These are phyloP conservation scores for Sphaeridia pumilis DNA, from an alignment of 2,888 invertebrate species.

Conservation along the genomic window DNA sequence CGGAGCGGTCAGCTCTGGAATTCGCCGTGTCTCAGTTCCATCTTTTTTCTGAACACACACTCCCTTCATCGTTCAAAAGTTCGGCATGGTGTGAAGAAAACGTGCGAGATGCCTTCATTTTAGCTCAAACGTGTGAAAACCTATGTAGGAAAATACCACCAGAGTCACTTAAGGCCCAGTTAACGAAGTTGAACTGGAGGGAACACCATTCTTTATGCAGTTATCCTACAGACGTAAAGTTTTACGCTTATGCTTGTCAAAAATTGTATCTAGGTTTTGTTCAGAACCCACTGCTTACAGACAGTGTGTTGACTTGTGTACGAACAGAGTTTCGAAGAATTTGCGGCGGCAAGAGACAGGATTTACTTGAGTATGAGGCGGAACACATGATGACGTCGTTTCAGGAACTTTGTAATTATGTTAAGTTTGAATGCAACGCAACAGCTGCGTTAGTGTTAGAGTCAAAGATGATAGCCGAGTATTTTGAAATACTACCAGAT, in stretches of 20 bases:
- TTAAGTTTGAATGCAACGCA: constrained; percentile 11
- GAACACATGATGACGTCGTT: too few species aligned
- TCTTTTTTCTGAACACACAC: constrained; percentile 10
- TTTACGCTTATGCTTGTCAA: constrained; percentile 43
- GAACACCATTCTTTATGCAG: constrained; percentile 35
- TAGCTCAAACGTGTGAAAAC: constrained; percentile 12
- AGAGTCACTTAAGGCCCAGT: constrained; percentile 42
- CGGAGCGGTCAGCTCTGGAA: too few species aligned
- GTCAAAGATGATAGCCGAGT: constrained; percentile 3
- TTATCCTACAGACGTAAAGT: constrained; percentile 19
- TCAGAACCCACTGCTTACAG: constrained; percentile 38
- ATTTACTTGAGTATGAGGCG: too few species aligned
- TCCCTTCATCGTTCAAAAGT: constrained; percentile 13
- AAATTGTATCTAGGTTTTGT: constrained; percentile 43
- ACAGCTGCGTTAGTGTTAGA: constrained; percentile 2
- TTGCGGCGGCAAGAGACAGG: constrained; percentile 41
- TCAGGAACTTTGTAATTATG: too few species aligned
- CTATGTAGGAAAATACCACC: constrained; percentile 29
- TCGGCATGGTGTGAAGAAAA: constrained; percentile 16
- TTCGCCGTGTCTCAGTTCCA: constrained; percentile 7
- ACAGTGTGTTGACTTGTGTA: constrained; percentile 38
- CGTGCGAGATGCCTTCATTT: constrained; percentile 13
- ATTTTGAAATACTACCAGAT: constrained; percentile 4
- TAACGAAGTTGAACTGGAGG: constrained; percentile 36
- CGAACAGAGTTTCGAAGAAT: constrained; percentile 42